phyloP scores from a whole-genome alignment of 1,140 invertebrate genomes.

The Drosophila sechellia region DNA sequence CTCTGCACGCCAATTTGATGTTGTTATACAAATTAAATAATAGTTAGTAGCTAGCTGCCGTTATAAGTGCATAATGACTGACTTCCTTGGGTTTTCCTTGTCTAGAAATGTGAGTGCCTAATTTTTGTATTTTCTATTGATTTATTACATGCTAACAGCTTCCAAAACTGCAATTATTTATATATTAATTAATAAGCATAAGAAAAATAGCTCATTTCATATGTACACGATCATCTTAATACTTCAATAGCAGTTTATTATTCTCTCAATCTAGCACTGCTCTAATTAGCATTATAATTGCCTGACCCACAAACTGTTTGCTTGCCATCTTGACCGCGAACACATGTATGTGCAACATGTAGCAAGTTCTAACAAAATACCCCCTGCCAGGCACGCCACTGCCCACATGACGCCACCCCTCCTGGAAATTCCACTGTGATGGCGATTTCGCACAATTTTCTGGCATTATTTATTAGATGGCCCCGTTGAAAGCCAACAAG shows the following conservation, averaged over 20 bases:
- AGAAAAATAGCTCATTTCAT: too few relatives aligned
- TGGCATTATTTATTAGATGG: slow-evolving; percentile 80
- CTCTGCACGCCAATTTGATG: slow-evolving; percentile 21
- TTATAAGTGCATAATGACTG: slow-evolving; percentile 1
- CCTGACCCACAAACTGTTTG: slow-evolving; percentile 13
- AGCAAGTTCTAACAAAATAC: slow-evolving; percentile 61
- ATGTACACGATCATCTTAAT: too few relatives aligned
- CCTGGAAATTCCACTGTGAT: slow-evolving; percentile 11
- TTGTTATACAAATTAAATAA: slow-evolving; percentile 43
- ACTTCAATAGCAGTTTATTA: too few relatives aligned
- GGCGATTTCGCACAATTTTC: slow-evolving; percentile 63
- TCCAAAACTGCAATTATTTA: too few relatives aligned
- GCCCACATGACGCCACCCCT: not conserved
- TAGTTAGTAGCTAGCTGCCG: slow-evolving; percentile 6
- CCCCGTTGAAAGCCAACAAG: slow-evolving; percentile 65
- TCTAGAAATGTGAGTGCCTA: not conserved
- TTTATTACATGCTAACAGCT: too few relatives aligned
- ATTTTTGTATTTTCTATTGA: too few relatives aligned
- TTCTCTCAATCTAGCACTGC: too few relatives aligned
- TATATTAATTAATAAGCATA: too few relatives aligned
- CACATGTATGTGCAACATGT: slow-evolving; percentile 22
- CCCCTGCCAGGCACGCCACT: slow-evolving; percentile 31
- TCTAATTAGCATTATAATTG: slow-evolving; percentile 2
- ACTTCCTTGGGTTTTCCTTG: not conserved
- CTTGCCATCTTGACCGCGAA: slow-evolving; percentile 18